Evolutionary conservation across 2,113 vertebrate genomes (phyloP).

Genomic region (Sturnira hondurensis): DNA sequence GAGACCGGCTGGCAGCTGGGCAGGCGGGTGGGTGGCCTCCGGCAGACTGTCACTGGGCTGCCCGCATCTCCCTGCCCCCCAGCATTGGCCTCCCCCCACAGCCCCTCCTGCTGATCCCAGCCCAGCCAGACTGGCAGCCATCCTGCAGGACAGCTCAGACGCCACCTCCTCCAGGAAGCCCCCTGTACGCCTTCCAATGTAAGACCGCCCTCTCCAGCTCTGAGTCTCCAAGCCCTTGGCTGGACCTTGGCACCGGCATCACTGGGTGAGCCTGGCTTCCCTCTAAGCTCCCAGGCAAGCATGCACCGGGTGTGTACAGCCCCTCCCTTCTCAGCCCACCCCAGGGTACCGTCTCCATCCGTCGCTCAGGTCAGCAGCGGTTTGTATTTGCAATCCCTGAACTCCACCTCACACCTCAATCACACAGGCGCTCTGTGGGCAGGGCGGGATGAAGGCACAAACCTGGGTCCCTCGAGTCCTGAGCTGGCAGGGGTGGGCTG

Average conservation of each 20-base stretch:
- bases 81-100: not conserved
- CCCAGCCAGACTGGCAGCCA: not conserved
- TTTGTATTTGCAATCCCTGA: fast-evolving
- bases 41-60: fast-evolving
- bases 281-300: not conserved
- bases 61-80: fast-evolving
- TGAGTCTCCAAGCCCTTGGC: fast-evolving
- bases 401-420: fast-evolving
- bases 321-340: not conserved
- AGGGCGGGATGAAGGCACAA: not conserved
- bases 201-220: not conserved
- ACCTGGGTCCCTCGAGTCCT: fast-evolving
- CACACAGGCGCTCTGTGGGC: fast-evolving
- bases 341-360: fast-evolving
- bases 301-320: fast-evolving
- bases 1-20: not conserved
- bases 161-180: not conserved
- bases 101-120: not conserved
- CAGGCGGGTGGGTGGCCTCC: fast-evolving
- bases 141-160: not conserved
- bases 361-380: fast-evolving
- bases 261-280: not conserved
- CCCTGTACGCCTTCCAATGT: fast-evolving
- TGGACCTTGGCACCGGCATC: not conserved
- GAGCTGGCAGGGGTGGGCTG: fast-evolving